Percentiles rank a stretch among this genome's conserved stretches.
Evolutionary conservation across 2,113 vertebrate species (phyloP).

Genomic region (Pollachius pollachius): DNA sequence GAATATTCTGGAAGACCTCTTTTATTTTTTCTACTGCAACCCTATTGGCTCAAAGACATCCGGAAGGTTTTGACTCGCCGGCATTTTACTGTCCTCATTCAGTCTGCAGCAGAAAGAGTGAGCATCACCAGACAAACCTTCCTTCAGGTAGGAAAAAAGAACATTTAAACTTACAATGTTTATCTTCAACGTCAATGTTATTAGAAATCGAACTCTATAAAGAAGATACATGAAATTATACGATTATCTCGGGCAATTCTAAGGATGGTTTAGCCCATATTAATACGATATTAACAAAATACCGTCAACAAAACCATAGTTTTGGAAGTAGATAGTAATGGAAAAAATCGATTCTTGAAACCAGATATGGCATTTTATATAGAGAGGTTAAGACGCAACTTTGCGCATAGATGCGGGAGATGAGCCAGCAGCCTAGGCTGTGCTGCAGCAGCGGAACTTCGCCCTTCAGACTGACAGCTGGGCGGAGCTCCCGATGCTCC

Average conservation of each 20-base stretch:
- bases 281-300: too few relatives aligned
- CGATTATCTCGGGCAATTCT: too few relatives aligned
- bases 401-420: constrained; percentile 9
- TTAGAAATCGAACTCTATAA: too few relatives aligned
- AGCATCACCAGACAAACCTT: neutral
- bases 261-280: too few relatives aligned
- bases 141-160: constrained; percentile 24
- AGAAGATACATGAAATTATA: too few relatives aligned
- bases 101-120: neutral
- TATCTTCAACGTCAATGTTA: too few relatives aligned
- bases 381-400: neutral
- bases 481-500: neutral
- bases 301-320: too few relatives aligned
- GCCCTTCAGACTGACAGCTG: constrained; percentile 19
- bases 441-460: constrained; percentile 21
- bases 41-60: constrained; percentile 39
- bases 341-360: too few relatives aligned
- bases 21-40: constrained; percentile 1
- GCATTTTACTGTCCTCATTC: neutral
- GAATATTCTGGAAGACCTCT: constrained; percentile 49
- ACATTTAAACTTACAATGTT: too few relatives aligned
- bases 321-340: too few relatives aligned
- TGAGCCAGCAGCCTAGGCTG: too few relatives aligned
- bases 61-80: neutral
- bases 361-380: too few relatives aligned